Conservation (phyloP, 2,113 vertebrate species). For the Dolichallabes microphthalmus region DNA sequence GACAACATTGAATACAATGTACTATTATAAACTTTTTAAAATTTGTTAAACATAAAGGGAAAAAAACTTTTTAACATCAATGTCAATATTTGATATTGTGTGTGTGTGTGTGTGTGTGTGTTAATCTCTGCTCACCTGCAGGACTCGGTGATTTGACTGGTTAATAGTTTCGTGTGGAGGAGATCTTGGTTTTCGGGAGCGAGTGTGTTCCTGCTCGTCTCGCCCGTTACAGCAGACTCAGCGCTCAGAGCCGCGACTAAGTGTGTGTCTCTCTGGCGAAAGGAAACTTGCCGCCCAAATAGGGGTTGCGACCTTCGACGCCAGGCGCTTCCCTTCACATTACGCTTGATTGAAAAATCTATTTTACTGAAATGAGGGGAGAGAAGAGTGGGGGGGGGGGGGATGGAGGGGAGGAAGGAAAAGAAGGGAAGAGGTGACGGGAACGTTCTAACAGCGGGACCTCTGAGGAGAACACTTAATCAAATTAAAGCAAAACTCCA, state of each 20-base stretch:
- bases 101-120: not conserved
- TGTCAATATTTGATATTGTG: no score
- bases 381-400: slow-evolving; percentile 18
- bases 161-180: slow-evolving; percentile 5
- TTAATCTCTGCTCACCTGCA: not conserved
- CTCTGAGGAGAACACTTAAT: not conserved
- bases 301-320: slow-evolving; percentile 55
- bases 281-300: slow-evolving; percentile 53
- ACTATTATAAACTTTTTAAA: no score
- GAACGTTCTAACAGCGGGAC: no score
- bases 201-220: slow-evolving; percentile 45
- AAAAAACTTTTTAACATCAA: no score
- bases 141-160: slow-evolving; percentile 25
- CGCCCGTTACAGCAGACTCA: slow-evolving; percentile 45
- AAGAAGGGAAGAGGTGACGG: not conserved
- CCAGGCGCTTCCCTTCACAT: slow-evolving; percentile 57
- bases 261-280: slow-evolving; percentile 58
- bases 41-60: no score
- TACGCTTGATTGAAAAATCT: slow-evolving; percentile 60
- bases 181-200: not conserved
- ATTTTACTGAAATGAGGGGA: slow-evolving; percentile 57
- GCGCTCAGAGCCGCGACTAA: slow-evolving; percentile 53
- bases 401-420: not conserved
- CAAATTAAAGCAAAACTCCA: not conserved
- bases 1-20: no score